Percentiles rank a stretch among this genome's conserved stretches.
Evolutionary conservation across 2,888 invertebrate species (phyloP).

Genomic region (Holacanthella duospinosa): DNA sequence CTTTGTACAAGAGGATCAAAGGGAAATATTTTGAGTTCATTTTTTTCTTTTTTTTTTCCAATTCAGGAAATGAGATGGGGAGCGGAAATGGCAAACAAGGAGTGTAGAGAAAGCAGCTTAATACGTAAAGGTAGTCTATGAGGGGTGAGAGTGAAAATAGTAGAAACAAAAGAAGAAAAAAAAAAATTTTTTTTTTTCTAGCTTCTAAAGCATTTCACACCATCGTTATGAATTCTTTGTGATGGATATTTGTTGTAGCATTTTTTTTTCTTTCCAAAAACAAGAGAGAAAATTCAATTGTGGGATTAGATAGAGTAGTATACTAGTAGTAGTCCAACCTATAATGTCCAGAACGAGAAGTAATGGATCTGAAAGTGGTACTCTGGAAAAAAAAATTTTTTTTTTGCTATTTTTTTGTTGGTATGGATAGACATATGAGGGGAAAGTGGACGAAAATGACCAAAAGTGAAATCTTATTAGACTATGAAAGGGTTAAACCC

Average conservation of each 20-base stretch:
- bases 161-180: neutral
- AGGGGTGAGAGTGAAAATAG: neutral
- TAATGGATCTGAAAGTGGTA: neutral
- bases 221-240: neutral
- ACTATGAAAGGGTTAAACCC: neutral
- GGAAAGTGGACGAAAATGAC: neutral
- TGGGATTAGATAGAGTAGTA: neutral
- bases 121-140: neutral
- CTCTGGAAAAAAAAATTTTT: too few species aligned
- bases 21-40: conserved; percentile 1
- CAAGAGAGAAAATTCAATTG: neutral
- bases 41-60: neutral
- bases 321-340: neutral
- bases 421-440: neutral
- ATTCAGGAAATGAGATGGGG: conserved; percentile 10
- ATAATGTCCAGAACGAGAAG: neutral
- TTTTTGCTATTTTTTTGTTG: too few species aligned
- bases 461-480: neutral
- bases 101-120: neutral
- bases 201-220: too few species aligned
- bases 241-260: conserved; percentile 1
- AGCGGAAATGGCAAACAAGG: conserved; percentile 6
- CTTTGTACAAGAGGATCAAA: neutral
- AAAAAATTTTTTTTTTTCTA: too few species aligned
- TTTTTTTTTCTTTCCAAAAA: neutral